Percentiles rank a stretch among this genome's conserved stretches.
phyloP scores from a whole-genome alignment of 2,888 invertebrate species.

The Nephrotoma guestfalica region DNA sequence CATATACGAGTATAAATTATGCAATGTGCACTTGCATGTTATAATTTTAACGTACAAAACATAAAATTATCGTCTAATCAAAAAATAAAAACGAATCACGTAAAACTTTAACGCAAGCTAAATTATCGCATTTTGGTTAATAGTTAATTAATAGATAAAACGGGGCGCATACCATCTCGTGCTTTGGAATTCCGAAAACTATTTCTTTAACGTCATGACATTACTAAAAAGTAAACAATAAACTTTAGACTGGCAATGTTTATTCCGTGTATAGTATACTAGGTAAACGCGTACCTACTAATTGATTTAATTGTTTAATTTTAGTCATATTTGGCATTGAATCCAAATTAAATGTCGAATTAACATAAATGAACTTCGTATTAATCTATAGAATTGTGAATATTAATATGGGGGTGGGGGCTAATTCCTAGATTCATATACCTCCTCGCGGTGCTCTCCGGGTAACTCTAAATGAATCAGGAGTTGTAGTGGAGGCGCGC shows the following conservation, averaged over 20 bases:
- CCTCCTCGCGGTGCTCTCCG: too few relatives aligned
- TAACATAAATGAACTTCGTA: too few relatives aligned
- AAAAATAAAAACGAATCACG: not conserved
- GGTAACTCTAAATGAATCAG: too few relatives aligned
- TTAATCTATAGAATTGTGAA: too few relatives aligned
- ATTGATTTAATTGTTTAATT: not conserved
- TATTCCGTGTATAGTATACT: not conserved
- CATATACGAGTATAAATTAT: not conserved
- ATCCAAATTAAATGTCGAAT: not conserved
- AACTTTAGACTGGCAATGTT: not conserved
- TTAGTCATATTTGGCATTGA: not conserved
- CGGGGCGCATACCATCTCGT: too few relatives aligned
- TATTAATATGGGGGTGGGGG: too few relatives aligned
- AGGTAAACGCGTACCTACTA: not conserved
- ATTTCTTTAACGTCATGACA: not conserved
- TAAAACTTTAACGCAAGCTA: too few relatives aligned
- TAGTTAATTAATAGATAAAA: too few relatives aligned
- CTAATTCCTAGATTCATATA: too few relatives aligned
- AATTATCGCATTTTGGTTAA: too few relatives aligned
- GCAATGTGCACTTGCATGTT: not conserved
- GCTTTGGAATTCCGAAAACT: not conserved
- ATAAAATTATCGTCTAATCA: not conserved
- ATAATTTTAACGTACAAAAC: too few relatives aligned
- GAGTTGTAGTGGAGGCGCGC: too few relatives aligned
- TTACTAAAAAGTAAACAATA: not conserved